These are phyloP conservation scores for Pseudopodoces humilis DNA, from an alignment of 2,113 vertebrate genomes.

Conservation along the genomic window DNA sequence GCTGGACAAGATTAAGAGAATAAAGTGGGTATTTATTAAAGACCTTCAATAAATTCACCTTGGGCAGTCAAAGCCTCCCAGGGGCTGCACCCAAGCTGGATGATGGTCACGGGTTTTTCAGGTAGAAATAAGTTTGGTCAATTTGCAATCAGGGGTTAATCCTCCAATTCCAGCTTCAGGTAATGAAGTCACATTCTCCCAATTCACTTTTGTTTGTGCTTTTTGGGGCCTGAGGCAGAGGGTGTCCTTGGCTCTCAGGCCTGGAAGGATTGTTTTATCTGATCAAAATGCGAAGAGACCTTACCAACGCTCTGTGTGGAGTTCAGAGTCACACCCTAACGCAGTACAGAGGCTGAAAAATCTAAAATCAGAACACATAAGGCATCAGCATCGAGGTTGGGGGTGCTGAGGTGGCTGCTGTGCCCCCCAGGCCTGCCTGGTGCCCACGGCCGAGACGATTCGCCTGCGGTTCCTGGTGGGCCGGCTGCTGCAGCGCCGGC, in stretches of 20 bases:
- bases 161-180: not conserved
- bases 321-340: not conserved
- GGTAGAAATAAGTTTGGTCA: not conserved
- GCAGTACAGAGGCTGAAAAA: not conserved
- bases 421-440: constrained; percentile 84
- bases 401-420: not conserved
- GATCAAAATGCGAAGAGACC: not conserved
- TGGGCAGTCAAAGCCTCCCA: not conserved
- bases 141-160: not conserved
- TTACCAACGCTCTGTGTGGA: too few species aligned
- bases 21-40: not conserved
- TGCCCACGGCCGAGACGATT: constrained; percentile 88
- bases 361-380: fast-evolving
- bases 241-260: not conserved
- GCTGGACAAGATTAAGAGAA: not conserved
- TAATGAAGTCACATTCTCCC: too few species aligned
- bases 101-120: not conserved
- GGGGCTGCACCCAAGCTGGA: not conserved
- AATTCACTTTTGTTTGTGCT: not conserved
- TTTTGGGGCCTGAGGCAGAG: not conserved
- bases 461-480: constrained; percentile 87
- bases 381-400: not conserved
- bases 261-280: too few species aligned
- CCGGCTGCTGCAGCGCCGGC: constrained; percentile 75
- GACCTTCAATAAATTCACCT: not conserved